Conservation (phyloP, 2,113 vertebrate species). For the Gasterosteus nipponicus region DNA sequence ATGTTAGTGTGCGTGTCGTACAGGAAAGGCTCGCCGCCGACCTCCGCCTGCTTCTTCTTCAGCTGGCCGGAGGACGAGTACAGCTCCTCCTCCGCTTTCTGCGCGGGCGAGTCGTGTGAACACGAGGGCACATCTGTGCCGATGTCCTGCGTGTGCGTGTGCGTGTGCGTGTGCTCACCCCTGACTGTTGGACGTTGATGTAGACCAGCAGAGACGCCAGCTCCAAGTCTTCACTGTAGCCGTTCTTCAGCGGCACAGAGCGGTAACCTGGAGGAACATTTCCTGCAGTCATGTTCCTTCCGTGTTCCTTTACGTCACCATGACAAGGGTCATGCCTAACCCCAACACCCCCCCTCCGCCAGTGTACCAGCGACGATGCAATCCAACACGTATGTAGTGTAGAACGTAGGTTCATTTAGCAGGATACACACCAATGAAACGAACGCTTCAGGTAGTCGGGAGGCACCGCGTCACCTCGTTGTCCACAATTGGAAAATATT, state of each 20-base stretch:
- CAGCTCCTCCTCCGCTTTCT: slow-evolving; percentile 92
- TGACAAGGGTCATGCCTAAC: too few species aligned
- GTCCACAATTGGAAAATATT: too few species aligned
- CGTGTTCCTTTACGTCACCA: too few species aligned
- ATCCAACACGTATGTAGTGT: too few species aligned
- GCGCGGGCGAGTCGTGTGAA: background rate
- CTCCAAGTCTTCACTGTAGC: slow-evolving; percentile 91
- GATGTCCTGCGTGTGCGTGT: background rate
- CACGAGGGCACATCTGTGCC: background rate
- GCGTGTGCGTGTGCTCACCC: slow-evolving; percentile 83
- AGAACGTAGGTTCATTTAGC: too few species aligned
- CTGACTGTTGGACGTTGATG: slow-evolving; percentile 86
- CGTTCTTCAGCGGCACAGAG: slow-evolving; percentile 92
- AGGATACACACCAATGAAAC: too few species aligned
- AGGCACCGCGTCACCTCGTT: too few species aligned
- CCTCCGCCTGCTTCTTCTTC: slow-evolving; percentile 85
- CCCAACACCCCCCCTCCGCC: too few species aligned
- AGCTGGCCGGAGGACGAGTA: slow-evolving; percentile 92
- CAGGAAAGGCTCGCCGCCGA: slow-evolving; percentile 85
- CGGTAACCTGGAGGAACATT: slow-evolving; percentile 85
- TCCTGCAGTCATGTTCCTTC: too few species aligned
- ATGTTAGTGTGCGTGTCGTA: slow-evolving; percentile 87
- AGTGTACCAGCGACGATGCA: too few species aligned
- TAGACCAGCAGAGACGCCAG: slow-evolving; percentile 92
- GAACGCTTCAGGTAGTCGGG: too few species aligned